Percentiles rank a stretch among this genome's conserved stretches.
These are phyloP conservation scores for Drosophila truncata DNA, from an alignment of 1,140 invertebrate genomes.

Conservation along the genomic window DNA sequence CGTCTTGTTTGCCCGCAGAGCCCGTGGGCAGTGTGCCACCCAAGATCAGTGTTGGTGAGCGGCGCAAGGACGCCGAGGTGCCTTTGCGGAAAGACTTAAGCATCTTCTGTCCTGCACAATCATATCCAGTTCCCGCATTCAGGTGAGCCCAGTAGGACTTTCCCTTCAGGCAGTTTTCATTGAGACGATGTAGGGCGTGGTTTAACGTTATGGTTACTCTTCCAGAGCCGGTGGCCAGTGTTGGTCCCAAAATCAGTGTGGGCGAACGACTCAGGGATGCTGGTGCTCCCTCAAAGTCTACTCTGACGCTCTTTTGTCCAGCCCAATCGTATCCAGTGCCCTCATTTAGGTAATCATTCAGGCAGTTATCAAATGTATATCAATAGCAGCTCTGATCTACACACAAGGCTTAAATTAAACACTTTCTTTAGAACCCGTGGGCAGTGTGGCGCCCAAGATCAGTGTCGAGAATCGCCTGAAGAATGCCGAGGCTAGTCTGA, in stretches of 20 bases:
- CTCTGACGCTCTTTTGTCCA: constrained; percentile 86
- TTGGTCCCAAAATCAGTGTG: constrained; percentile 89
- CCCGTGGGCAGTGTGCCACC: constrained; percentile 90
- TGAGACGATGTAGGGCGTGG: not conserved
- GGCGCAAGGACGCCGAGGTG: constrained; percentile 86
- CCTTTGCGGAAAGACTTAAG: constrained; percentile 49
- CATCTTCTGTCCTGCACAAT: constrained; percentile 88
- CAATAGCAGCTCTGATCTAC: not conserved
- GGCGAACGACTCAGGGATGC: constrained; percentile 87
- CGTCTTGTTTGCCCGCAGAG: constrained; percentile 86
- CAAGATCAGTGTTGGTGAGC: constrained; percentile 88
- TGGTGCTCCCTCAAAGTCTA: constrained; percentile 86
- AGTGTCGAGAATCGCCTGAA: constrained; percentile 87
- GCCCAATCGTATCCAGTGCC: constrained; percentile 90
- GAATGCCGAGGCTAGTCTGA: constrained; percentile 87
- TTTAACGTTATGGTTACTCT: not conserved
- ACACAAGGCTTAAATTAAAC: not conserved
- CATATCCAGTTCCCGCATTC: constrained; percentile 89
- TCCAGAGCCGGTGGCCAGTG: constrained; percentile 90
- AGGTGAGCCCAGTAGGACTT: constrained; percentile 86
- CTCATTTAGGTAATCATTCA: constrained; percentile 87
- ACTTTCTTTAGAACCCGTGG: constrained; percentile 84
- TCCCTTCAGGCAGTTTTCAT: constrained; percentile 54
- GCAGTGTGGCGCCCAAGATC: constrained; percentile 86
- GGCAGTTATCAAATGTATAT: constrained; percentile 48